phyloP scores from a whole-genome alignment of 1,140 invertebrate species.

The Drosophila burlai region DNA sequence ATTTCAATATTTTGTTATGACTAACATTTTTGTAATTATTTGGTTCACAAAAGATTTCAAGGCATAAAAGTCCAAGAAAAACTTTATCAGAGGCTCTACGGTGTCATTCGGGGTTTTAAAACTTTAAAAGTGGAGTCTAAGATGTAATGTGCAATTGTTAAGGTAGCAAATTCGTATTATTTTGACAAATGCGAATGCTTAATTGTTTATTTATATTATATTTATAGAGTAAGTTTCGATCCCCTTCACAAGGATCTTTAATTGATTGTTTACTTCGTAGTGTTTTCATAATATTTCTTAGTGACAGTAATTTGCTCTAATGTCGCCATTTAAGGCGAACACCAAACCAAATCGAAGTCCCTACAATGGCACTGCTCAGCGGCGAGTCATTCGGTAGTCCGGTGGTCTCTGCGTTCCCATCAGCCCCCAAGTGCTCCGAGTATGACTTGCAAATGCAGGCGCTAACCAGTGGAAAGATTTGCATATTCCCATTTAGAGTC shows the following conservation, averaged over 20 bases:
- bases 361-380: slow-evolving; percentile 4
- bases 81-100: neutral
- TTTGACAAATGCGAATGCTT: neutral
- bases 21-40: too few relatives aligned
- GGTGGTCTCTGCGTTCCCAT: neutral
- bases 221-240: neutral
- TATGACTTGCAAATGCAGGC: slow-evolving; percentile 59
- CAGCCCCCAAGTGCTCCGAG: slow-evolving; percentile 18
- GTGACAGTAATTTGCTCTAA: slow-evolving; percentile 6
- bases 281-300: too few relatives aligned
- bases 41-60: neutral
- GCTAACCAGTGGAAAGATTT: slow-evolving; percentile 56
- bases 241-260: neutral
- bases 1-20: neutral
- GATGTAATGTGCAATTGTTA: too few relatives aligned
- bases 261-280: too few relatives aligned
- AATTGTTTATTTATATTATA: too few relatives aligned
- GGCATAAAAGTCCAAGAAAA: neutral
- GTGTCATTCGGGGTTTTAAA: too few relatives aligned
- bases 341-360: neutral
- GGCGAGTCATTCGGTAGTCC: slow-evolving; percentile 39
- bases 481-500: slow-evolving; percentile 56
- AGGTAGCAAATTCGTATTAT: too few relatives aligned
- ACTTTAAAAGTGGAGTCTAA: neutral
- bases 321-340: neutral